Conservation (phyloP, 1,140 invertebrate genomes). For the Elysia chlorotica region DNA sequence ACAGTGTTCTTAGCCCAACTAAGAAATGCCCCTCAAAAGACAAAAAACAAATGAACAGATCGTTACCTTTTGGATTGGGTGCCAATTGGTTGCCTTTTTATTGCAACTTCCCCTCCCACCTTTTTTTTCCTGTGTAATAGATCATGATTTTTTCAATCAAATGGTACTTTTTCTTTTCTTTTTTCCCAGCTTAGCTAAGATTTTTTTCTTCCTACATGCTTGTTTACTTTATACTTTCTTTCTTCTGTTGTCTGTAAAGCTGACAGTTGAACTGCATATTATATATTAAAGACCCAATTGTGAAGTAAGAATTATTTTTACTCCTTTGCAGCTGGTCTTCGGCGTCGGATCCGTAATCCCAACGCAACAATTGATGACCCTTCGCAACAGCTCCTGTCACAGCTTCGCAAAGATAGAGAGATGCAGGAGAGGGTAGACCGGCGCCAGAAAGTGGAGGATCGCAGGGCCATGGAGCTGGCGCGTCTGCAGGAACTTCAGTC, state of each 20-base stretch:
- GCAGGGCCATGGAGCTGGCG: constrained; percentile 40
- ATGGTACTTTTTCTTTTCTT: no score
- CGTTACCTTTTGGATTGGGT: no score
- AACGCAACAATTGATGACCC: constrained; percentile 34
- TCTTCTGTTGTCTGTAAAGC: not conserved
- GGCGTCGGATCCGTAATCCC: constrained; percentile 6
- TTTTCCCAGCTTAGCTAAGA: no score
- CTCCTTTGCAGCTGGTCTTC: constrained; percentile 11
- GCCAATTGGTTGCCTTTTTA: no score
- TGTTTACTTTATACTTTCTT: not conserved
- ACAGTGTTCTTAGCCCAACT: no score
- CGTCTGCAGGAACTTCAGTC: constrained; percentile 54
- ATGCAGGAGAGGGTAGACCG: constrained; percentile 54
- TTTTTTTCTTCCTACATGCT: not conserved
- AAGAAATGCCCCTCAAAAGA: no score
- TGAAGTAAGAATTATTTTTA: not conserved
- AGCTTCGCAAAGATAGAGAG: constrained; percentile 56
- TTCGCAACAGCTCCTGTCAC: constrained; percentile 50
- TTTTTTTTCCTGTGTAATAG: no score
- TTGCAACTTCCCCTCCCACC: no score
- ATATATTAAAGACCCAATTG: not conserved
- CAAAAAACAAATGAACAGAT: no score
- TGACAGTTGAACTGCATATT: no score
- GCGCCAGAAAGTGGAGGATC: constrained; percentile 52
- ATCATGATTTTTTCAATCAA: no score